Base-by-base conservation (phyloP, 2,888 invertebrate species). In the Polyommatus icarus region DNA sequence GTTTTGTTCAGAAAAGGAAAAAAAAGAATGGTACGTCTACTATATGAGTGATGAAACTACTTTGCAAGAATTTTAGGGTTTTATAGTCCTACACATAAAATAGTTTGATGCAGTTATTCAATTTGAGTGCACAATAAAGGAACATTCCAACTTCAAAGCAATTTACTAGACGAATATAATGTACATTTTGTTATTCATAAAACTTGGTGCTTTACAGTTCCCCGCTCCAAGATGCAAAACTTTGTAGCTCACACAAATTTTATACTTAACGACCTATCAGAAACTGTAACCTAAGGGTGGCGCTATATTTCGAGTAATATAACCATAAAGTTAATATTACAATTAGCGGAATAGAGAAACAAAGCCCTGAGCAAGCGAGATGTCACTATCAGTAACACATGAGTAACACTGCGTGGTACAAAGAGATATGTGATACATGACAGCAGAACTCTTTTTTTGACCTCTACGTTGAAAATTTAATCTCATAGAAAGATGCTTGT, bases 141-240 rank as follows among this genome's bases (percentile, higher is more conserved):
- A n/a, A 73, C n/a, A 72, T 73, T 50, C 29, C 3, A 50, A 54
- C 50, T 75, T 75, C 24, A 75, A 29, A 50, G 71, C 71, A 73
- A 73, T 73, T 50, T 24, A 75, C 29, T 15, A 46, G 46, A 72
- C 40, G 36, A n/a, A 40, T n/a, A 72, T 72, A 75, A 75, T 50
- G 18, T 50, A 72, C 40, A 46, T 75, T 75, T 54, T 75, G 50
- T 75, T 75, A 75, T 75, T 50, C 54, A 75, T 54, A 54, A 75
- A 75, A 50, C 50, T 54, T 5, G 50, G 24, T n/a, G 20, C 18
- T 29, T 20, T 29, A 3, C 1, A 46, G 46, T 50, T 75, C 75
- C 5, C 54, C 46, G 8, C 20, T 50, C 29, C 29, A 54, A 75
- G 54, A 73, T 40, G 36, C 71, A 20, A 72, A 72, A 75, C 24